phyloP scores from a whole-genome alignment of 2,113 vertebrate species.

The Pholis gunnellus region DNA sequence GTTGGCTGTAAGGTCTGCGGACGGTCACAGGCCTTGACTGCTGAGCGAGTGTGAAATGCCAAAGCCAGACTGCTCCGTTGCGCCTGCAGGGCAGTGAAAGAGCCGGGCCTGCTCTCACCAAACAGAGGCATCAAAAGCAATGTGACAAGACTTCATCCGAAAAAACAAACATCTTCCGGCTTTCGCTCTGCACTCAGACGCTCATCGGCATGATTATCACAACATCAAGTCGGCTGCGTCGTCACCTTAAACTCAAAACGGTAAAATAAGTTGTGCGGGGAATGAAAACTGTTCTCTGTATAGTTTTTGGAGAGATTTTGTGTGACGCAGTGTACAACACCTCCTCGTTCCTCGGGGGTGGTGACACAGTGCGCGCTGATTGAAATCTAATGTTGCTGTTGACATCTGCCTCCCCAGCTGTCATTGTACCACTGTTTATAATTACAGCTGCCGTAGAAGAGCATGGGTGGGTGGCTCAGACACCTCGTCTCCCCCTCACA shows the following conservation, averaged over 20 bases:
- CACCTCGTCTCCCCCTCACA: constrained; percentile 71
- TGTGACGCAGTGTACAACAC: constrained; percentile 38
- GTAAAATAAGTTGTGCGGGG: constrained; percentile 11
- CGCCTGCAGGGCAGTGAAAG: constrained; percentile 76
- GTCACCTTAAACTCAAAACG: constrained; percentile 19
- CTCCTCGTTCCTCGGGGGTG: constrained; percentile 64
- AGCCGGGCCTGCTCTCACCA: constrained; percentile 67
- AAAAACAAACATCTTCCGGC: constrained; percentile 57
- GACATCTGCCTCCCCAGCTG: constrained; percentile 78
- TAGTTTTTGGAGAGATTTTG: constrained; percentile 14
- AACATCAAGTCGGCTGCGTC: constrained; percentile 10
- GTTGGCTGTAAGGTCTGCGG: constrained; percentile 72
- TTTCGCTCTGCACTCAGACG: not conserved
- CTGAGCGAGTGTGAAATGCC: constrained; percentile 87
- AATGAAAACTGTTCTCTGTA: constrained; percentile 17
- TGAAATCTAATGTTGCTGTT: constrained; percentile 78
- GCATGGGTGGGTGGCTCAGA: constrained; percentile 68
- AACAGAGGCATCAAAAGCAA: constrained; percentile 72
- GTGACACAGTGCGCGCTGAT: constrained; percentile 58
- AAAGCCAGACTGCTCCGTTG: constrained; percentile 77
- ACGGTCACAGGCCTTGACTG: constrained; percentile 87
- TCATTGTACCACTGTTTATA: constrained; percentile 69
- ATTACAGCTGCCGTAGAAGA: constrained; percentile 72
- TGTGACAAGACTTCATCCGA: constrained; percentile 69
- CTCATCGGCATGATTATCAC: constrained; percentile 29